Percentiles rank a stretch among this genome's conserved stretches.
phyloP scores from a whole-genome alignment of 2,797 vertebrate genomes.

The Gallinago nigripennis region DNA sequence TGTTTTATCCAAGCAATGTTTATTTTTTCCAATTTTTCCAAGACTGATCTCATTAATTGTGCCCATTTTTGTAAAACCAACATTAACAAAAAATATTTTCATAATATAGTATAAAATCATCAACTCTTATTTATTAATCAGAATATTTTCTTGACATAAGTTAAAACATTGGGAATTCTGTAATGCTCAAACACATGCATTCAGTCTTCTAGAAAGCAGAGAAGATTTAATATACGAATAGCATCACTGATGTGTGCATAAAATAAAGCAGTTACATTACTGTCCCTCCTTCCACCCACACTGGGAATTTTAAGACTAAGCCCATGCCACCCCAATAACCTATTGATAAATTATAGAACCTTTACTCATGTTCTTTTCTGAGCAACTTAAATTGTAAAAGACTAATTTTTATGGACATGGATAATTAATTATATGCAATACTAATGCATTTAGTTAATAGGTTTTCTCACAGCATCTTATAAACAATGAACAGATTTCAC shows the following conservation, averaged over 20 bases:
- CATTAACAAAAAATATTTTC: neutral
- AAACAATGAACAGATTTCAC: neutral
- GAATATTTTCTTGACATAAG: neutral
- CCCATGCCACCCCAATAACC: neutral
- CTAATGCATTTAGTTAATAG: neutral
- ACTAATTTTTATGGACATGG: fast-evolving
- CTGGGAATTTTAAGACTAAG: neutral
- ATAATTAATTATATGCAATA: neutral
- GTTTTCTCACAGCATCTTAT: neutral
- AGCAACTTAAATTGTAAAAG: neutral
- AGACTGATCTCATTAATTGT: neutral
- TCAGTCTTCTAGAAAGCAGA: neutral
- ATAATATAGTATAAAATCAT: neutral
- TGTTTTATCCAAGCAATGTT: neutral
- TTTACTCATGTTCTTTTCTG: neutral
- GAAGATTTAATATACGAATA: neutral
- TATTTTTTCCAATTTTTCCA: neutral
- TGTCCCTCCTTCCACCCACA: neutral
- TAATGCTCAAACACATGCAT: neutral
- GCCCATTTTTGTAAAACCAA: neutral
- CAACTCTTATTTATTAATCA: neutral
- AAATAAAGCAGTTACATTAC: neutral
- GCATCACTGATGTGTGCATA: neutral
- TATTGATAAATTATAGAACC: neutral
- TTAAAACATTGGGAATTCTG: neutral